Evolutionary conservation across 2,888 invertebrate genomes (phyloP), one percentile per base, ranked within the genome.

Genomic region (Emesis castigata): DNA sequence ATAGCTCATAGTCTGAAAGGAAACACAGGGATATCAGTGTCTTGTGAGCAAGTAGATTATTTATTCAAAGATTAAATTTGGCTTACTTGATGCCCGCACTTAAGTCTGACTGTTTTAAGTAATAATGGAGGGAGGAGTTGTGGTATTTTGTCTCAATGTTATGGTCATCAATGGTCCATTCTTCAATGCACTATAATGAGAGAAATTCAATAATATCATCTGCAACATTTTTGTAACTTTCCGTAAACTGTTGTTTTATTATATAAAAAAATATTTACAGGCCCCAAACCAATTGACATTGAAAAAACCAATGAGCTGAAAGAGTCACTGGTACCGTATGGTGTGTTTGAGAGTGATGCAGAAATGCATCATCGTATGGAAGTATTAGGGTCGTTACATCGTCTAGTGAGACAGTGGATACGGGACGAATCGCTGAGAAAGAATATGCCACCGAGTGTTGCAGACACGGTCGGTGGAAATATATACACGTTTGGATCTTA

Each of bases 401-500:
- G 97, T 4, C 95, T 99, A 65, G 99, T 99, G 11, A 98, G 99
- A 86, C 97, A 98, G 90, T 99, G 99, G 99, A 99, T 99, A 83
- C 96, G 97, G 85, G 98, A 99, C 87, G 97, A 99, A 65, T 99
- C 99, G 62, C 93, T 98, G 73, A 96, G 97, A 84, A 98, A 98
- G 93, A 99, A 99, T 93, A 98, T 99, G 97, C 99, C 99, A 6
- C 97, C 98, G 75, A 98, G 97, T 86, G 97, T 98, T 1, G 98
- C 99, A 1, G 98, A 99, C 73, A 97, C 97, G 85, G 98, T 99
- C 76, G 99, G 99, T 22, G 99, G 99, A 3, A 99, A 99, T 95
- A 99, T 99, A 80, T 99, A 99, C 91, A 99, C 99, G n/a, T 99
- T 99, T 93, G 99, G 99, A 64, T 99, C 99, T 74, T 99, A 99